phyloP scores from a whole-genome alignment of 2,888 invertebrate species.

The Zonitis immaculata region DNA sequence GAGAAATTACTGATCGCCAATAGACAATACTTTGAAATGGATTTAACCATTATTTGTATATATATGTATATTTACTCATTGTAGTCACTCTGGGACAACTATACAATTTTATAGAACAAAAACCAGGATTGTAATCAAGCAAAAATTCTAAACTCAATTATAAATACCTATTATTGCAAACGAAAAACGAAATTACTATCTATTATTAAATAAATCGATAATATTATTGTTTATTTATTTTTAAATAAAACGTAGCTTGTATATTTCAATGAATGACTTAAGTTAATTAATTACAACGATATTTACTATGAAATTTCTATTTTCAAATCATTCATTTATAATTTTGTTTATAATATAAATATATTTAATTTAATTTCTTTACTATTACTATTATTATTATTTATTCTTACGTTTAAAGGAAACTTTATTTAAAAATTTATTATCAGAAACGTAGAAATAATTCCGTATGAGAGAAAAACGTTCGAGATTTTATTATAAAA shows the following conservation, averaged over 20 bases:
- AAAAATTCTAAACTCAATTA: no score
- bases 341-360: not conserved
- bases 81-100: no score
- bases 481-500: not conserved
- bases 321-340: not conserved
- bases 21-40: no score
- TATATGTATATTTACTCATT: no score
- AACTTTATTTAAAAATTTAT: not conserved
- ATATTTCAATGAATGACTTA: not conserved
- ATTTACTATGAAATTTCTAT: not conserved
- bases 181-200: no score
- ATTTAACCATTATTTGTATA: no score
- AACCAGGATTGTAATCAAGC: no score
- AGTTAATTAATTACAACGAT: not conserved
- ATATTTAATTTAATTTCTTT: not conserved
- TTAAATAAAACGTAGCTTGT: not conserved
- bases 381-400: not conserved
- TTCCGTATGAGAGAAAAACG: not conserved
- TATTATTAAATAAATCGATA: no score
- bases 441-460: not conserved
- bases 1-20: no score
- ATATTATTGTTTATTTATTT: not conserved
- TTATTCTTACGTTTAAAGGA: not conserved
- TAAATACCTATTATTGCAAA: no score
- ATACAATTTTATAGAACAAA: no score